Base-by-base conservation (phyloP, 2,888 invertebrate genomes). In the Macrophya annulata region DNA sequence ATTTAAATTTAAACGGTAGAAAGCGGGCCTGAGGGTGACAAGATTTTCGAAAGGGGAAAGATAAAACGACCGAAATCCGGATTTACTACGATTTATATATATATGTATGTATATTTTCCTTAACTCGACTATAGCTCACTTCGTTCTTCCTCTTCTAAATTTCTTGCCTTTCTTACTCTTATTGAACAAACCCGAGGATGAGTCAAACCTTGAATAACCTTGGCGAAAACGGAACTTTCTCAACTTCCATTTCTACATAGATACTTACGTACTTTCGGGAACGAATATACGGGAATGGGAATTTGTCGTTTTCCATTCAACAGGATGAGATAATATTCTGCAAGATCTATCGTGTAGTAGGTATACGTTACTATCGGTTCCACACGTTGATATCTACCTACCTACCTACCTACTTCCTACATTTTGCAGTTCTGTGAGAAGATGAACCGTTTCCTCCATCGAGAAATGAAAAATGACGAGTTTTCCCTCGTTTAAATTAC, bases 1-100 rank as follows among this genome's bases (percentile, higher is more conserved):
- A 81, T 81, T 62, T 81, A 43, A 81, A 81, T 81, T 81, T 81
- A 81, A 81, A 81, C 77, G 77, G 21, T 51, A 48, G 77, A 77
- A 77, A n/a, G 25, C n/a, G 37, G 48, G 2, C 81, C 62, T 40
- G 40, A 62, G 43, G 62, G 40, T 25, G 25, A 48, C 77, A 51
- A 77, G 51, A 77, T 77, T 48, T 48, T 77, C 10, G 6, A 55
- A 48, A 31, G 55, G 55, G 43, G 45, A 45, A 74, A 48, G 31
- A 77, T 77, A n/a, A 77, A 77, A 77, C 37, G 48, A 37, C 8
- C 51, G 55, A 77, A 31, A 77, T 77, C 51, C 51, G 51, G 31
- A 55, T 77, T 77, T 55, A 77, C 31, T 48, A 31, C 77, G 51
- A 51, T 77, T 51, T 37, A 51, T 25, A 51, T 40, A 65, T 68